Evolutionary conservation across 2,113 vertebrate species (phyloP).

Genomic region (Brachyhypopomus gauderio): DNA sequence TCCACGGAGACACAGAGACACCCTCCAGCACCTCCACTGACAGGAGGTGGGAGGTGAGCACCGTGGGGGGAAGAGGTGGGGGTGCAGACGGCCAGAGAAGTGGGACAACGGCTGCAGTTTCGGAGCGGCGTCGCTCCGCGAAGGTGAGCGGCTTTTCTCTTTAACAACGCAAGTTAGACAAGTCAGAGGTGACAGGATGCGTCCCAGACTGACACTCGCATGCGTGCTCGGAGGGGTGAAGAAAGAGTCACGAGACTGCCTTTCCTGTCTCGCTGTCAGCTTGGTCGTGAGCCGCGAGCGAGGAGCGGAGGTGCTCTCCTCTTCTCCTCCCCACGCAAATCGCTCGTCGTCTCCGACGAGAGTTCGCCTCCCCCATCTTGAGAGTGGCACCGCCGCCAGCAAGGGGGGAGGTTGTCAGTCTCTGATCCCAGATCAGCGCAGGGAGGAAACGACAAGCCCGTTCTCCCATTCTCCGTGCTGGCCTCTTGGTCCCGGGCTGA

Average conservation of each 20-base stretch:
- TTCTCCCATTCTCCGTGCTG: conserved; percentile 45
- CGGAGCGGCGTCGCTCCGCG: background rate
- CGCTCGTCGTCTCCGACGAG: background rate
- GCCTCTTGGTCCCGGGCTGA: conserved; percentile 49
- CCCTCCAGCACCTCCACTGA: conserved; percentile 21
- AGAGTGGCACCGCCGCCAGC: background rate
- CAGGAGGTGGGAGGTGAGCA: background rate
- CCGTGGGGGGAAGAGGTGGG: background rate
- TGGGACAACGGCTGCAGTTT: background rate
- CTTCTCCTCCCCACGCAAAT: background rate
- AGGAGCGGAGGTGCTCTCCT: background rate
- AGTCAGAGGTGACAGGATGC: conserved; percentile 37
- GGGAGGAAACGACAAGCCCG: background rate
- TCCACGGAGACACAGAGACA: conserved; percentile 22
- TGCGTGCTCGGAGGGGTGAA: background rate
- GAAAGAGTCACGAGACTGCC: conserved; percentile 24
- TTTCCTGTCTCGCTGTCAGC: conserved; percentile 35
- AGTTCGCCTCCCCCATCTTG: background rate
- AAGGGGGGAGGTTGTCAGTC: background rate
- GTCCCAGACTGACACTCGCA: conserved; percentile 31
- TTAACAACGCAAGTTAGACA: background rate
- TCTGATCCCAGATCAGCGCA: conserved; percentile 23
- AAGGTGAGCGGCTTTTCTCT: conserved; percentile 17
- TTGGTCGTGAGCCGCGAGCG: background rate
- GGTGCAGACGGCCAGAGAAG: background rate